Percentiles rank a stretch among this genome's conserved stretches.
Conservation (phyloP, 2,888 invertebrate genomes). For the Leptopilina drosophilae region DNA sequence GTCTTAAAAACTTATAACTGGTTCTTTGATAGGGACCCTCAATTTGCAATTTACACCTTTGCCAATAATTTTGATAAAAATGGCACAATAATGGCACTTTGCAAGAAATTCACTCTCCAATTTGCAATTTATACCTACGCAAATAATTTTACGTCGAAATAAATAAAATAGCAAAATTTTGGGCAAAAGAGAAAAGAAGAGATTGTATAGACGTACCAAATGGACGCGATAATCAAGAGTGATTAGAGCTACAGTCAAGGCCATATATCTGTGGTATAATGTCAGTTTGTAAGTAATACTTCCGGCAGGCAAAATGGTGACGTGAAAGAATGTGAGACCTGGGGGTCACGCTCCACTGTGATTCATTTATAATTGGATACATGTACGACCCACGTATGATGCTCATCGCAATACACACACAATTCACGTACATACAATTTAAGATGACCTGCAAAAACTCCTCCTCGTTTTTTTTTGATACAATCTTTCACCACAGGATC, state of each 20-base stretch:
- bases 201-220: no score
- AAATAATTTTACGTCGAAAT: no score
- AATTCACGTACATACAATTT: not conserved
- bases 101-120: no score
- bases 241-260: slow-evolving; percentile 7
- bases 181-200: no score
- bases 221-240: not conserved
- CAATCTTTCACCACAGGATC: not conserved
- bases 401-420: not conserved
- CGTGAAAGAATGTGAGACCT: slow-evolving; percentile 19
- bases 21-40: no score
- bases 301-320: slow-evolving; percentile 35
- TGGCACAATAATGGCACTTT: no score
- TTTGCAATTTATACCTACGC: no score
- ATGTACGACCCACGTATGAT: slow-evolving; percentile 23
- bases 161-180: no score
- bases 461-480: not conserved
- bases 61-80: no score
- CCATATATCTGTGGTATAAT: slow-evolving; percentile 19
- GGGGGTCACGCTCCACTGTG: slow-evolving; percentile 29
- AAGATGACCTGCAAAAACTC: slow-evolving; percentile 20
- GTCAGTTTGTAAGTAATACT: slow-evolving; percentile 30
- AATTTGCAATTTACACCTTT: no score
- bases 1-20: no score
- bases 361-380: slow-evolving; percentile 36